Base-by-base conservation (phyloP, 2,797 vertebrate genomes). In the Artibeus lituratus region DNA sequence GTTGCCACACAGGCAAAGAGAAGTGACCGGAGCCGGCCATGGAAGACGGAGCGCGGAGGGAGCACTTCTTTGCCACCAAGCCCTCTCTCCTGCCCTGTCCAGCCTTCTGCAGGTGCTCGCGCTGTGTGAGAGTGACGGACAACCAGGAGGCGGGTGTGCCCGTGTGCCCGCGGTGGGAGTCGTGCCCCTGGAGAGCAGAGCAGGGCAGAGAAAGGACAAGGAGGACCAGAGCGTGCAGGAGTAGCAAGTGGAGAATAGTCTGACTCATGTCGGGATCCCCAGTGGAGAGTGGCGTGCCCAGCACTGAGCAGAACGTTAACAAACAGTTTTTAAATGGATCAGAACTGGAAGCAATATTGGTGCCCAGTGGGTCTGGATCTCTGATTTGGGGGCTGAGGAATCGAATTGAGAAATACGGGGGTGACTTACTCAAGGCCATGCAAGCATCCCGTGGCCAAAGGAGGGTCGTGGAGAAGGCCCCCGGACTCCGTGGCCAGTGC, bases 381-480 rank as follows among this genome's bases (percentile, higher is more conserved):
- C 42, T 53, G 39, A 72, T 32, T 92, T 95, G 78, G 55, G n/a
- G 67, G 37, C 62, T 59, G 77, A 73, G 39, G 5, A 47, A 49
- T 82, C 14, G 65, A 53, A 44, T 42, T 8, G 11, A 87, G 42
- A 69, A 37, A 59, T 26, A 10, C 1, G 22, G 47, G 92, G 73
- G n/a, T 49, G 32, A 76, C 21, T 82, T 76, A 35, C 16, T 67
- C 35, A 51, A 59, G 67, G 55, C 1, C 10, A 3, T 18, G 3
- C 22, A 47, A 59, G 39, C 10, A 65, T 42, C n/a, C 57, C 9
- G 5, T n/a, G 29, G 49, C 39, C 87, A 59, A 67, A 10, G 26
- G 81, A 89, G 21, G 18, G 39, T 16, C 37, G 10, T 0, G 11
- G 22, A 47, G 26, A 37, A 47, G 24, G 37, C 32, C 18, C 69